Base-by-base conservation (phyloP, 2,113 vertebrate genomes). In the Apteryx mantelli region DNA sequence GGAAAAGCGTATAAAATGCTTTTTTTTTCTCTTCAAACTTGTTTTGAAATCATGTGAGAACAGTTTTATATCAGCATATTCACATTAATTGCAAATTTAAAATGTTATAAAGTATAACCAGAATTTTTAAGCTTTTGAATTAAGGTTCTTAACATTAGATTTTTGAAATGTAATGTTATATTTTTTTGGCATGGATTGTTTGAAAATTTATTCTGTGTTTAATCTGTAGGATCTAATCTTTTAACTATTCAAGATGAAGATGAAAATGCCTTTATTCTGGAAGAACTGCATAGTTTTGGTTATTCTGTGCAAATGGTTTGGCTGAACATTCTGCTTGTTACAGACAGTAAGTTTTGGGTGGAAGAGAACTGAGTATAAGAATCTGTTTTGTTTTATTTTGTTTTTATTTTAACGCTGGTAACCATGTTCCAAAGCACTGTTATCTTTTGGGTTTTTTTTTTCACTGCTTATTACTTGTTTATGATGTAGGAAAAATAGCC, bases 251-350 rank as follows among this genome's bases (percentile, higher is more conserved):
- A 98, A 96, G 98, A 98, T 76, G 98, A 99, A 93, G 98, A 97
- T 34, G 99, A 99, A 98, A 99, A 98, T 78, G 97, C 96, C 11
- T 99, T 99, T 96, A 89, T 99, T 85, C 96, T 99, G 95, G 98
- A 99, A 95, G 98, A 99, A 97, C 93, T 99, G 60, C 97, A 96
- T 89, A 95, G 71, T 30, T 98, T 98, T 42, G 98, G 98, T 53
- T 97, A 98, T 88, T 98, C 97, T 65, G 98, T 98, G 75, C 98
- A 98, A 87, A 97, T 89, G n/a, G 91, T 99, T 85, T 99, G 99
- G 99, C 95, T 99, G 97, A 99, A 99, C 56, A 97, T 98, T 96
- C 96, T 97, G 82, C 98, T 98, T 91, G 97, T 98, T 61, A 92
- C 82, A 42, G 97, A 98, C 88, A 98, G 99, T 99, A 98, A 99